Evolutionary conservation across 2,797 vertebrate genomes (phyloP).

Genomic region (Acrossocheilus wenchowensis): DNA sequence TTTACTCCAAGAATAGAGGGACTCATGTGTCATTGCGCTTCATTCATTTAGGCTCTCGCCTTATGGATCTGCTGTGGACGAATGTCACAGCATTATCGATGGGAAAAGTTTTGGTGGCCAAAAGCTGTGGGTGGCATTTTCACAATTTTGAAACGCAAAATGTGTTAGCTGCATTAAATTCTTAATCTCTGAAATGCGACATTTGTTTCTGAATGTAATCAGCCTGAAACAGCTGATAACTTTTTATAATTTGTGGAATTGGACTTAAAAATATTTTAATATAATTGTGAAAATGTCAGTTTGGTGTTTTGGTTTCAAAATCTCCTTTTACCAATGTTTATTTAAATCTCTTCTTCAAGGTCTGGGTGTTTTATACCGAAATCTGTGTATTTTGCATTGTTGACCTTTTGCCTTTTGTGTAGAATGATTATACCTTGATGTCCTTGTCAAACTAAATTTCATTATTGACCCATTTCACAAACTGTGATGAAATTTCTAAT

Average conservation of each 20-base stretch:
- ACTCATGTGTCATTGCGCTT: slow-evolving; percentile 64
- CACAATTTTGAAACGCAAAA: slow-evolving; percentile 16
- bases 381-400: background rate
- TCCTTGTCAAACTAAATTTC: background rate
- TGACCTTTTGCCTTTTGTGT: background rate
- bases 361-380: background rate
- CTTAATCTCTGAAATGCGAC: background rate
- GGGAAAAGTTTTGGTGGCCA: slow-evolving; percentile 3
- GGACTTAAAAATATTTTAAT: background rate
- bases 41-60: slow-evolving; percentile 64
- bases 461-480: background rate
- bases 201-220: background rate
- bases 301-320: slow-evolving; percentile 22
- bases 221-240: background rate
- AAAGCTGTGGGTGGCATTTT: slow-evolving; percentile 22
- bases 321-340: background rate
- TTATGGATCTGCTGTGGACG: slow-evolving; percentile 47
- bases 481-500: background rate
- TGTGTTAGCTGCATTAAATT: background rate
- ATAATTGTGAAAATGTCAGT: slow-evolving; percentile 36
- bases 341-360: background rate
- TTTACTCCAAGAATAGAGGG: slow-evolving; percentile 51
- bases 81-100: background rate
- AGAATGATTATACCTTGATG: background rate
- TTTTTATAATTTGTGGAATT: background rate